phyloP scores from a whole-genome alignment of 1,140 invertebrate genomes.

The Drosophila bifasciata region DNA sequence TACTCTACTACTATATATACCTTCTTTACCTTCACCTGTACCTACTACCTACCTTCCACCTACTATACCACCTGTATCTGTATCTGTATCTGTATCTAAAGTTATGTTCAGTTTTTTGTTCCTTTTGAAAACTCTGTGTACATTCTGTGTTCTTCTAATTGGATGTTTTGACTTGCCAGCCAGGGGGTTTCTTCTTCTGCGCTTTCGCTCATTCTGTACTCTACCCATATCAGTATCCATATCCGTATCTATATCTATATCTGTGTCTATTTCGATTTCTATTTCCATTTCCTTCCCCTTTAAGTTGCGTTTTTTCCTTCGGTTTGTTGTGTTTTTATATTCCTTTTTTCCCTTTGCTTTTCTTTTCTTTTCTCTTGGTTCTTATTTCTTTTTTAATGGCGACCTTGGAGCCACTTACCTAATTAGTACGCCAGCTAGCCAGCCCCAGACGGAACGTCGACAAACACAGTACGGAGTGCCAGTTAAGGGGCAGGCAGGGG shows the following conservation, averaged over 20 bases:
- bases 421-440: slow-evolving; percentile 58
- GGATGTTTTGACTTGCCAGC: slow-evolving; percentile 81
- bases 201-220: slow-evolving; percentile 42
- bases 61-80: slow-evolving; percentile 23
- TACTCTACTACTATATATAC: slow-evolving; percentile 46
- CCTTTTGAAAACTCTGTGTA: slow-evolving; percentile 62
- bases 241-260: slow-evolving; percentile 32
- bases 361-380: slow-evolving; percentile 45
- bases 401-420: slow-evolving; percentile 80
- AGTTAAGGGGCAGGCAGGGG: slow-evolving; percentile 4
- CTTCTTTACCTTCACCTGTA: slow-evolving; percentile 31
- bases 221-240: slow-evolving; percentile 39
- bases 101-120: slow-evolving; percentile 64
- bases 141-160: slow-evolving; percentile 74
- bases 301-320: slow-evolving; percentile 51
- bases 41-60: slow-evolving; percentile 14
- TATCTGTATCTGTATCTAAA: slow-evolving; percentile 42
- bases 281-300: slow-evolving; percentile 50
- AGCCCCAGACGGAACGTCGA: slow-evolving; percentile 61
- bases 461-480: background rate
- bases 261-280: slow-evolving; percentile 46
- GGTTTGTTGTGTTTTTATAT: slow-evolving; percentile 31
- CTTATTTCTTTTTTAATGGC: slow-evolving; percentile 72
- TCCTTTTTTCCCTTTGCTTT: slow-evolving; percentile 34
- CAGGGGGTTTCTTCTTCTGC: slow-evolving; percentile 59